A percentile compares a stretch with the other conserved stretches of the same genome.
Evolutionary conservation across 2,113 vertebrate species (phyloP).

Genomic region (Beaufortia kweichowensis): DNA sequence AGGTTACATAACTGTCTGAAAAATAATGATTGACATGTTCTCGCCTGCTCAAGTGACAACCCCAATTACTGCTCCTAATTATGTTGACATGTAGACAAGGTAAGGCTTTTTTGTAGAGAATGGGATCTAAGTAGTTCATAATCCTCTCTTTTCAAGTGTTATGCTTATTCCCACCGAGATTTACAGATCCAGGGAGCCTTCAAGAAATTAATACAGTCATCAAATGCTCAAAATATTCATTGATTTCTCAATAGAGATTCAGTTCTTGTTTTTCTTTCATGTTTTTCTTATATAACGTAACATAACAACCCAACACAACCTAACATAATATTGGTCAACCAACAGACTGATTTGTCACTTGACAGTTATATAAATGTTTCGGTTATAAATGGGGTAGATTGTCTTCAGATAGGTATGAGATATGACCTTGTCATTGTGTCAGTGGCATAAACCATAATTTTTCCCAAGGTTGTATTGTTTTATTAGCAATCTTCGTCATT

Average conservation of each 20-base stretch:
- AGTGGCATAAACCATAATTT: neutral
- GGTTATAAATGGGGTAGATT: neutral
- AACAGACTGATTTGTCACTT: neutral
- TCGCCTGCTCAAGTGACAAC: neutral
- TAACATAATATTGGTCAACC: no score
- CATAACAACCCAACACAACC: no score
- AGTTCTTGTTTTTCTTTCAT: no score
- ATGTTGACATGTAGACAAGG: constrained; percentile 16
- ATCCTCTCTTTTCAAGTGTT: neutral
- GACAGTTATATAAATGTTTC: neutral
- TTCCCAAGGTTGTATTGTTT: constrained; percentile 7
- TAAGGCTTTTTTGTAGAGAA: neutral
- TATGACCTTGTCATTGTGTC: constrained; percentile 1
- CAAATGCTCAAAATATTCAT: no score
- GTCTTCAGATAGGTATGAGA: neutral
- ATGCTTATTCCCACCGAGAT: neutral
- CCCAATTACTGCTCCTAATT: neutral
- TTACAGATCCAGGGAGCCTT: neutral
- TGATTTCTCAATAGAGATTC: no score
- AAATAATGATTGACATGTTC: constrained; percentile 14
- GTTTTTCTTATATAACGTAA: no score
- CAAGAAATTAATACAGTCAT: no score
- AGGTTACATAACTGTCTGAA: constrained; percentile 35
- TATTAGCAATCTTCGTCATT: constrained; percentile 17
- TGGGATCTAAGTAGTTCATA: neutral